Conservation (phyloP, 2,113 vertebrate species). For the Dascyllus trimaculatus region DNA sequence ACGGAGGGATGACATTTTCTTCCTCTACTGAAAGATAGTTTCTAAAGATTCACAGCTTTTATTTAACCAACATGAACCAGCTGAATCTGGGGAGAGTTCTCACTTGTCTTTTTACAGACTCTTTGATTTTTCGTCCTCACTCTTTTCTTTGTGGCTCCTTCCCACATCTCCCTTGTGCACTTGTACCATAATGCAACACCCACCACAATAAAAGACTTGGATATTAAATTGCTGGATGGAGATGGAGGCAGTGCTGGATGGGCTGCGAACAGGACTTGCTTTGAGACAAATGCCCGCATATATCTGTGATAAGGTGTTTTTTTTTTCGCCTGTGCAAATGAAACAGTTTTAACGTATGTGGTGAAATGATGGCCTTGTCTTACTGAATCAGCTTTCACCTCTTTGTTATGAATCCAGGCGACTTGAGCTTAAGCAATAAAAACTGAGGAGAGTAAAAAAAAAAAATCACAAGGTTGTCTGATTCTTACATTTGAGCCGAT, state of each 20-base stretch:
- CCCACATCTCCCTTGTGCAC: conserved; percentile 47
- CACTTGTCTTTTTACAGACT: conserved; percentile 34
- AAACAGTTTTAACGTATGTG: conserved; percentile 9
- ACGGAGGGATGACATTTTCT: not conserved
- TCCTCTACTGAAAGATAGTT: not conserved
- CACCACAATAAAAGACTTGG: conserved; percentile 47
- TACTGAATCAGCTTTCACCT: conserved; percentile 20
- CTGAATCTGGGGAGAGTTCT: conserved; percentile 2
- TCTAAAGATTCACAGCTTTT: conserved; percentile 24
- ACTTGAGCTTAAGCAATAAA: conserved; percentile 19
- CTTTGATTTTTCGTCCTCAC: conserved; percentile 49
- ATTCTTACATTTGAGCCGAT: conserved; percentile 12
- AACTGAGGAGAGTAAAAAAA: conserved; percentile 26
- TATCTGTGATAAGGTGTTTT: conserved; percentile 37
- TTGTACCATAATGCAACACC: conserved; percentile 41
- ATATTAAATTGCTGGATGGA: conserved; percentile 37
- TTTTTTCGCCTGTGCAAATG: conserved; percentile 27
- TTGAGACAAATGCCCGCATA: conserved; percentile 45
- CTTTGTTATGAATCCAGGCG: conserved; percentile 6
- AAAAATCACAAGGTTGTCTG: conserved; percentile 45
- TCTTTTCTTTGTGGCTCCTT: conserved; percentile 46
- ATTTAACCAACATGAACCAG: conserved; percentile 12
- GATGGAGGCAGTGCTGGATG: conserved; percentile 26
- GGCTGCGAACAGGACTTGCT: conserved; percentile 36
- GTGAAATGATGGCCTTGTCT: conserved; percentile 45